Percentiles rank a stretch among this genome's conserved stretches.
Evolutionary conservation across 2,888 invertebrate genomes (phyloP).

Genomic region (Uropetala carovei): DNA sequence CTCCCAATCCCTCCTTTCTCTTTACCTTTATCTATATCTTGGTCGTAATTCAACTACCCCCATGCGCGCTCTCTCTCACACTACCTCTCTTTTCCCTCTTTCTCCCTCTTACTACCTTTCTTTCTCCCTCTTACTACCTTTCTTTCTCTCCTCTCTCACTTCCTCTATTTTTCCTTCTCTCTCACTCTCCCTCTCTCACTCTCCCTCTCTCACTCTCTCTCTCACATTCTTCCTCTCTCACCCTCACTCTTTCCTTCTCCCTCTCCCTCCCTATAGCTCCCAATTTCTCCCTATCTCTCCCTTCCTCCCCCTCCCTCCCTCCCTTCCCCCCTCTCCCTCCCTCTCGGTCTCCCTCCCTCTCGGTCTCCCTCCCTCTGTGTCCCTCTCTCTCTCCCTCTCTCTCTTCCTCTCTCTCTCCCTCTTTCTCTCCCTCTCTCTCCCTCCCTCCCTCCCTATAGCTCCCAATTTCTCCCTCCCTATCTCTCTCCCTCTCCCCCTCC

Average conservation of each 20-base stretch:
- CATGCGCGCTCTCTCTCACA: background rate
- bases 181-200: background rate
- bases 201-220: background rate
- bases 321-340: background rate
- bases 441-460: background rate
- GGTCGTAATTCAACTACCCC: background rate
- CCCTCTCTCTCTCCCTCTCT: background rate
- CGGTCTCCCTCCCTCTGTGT: background rate
- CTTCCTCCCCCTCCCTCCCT: constrained; percentile 2
- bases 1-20: background rate
- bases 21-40: background rate
- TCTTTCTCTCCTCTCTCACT: background rate
- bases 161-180: too few species aligned
- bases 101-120: background rate
- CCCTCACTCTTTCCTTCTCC: background rate
- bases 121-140: background rate
- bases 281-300: too few species aligned
- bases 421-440: background rate
- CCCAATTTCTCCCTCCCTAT: background rate
- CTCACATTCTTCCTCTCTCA: background rate
- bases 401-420: too few species aligned
- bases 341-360: background rate
- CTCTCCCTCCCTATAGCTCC: background rate
- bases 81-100: background rate
- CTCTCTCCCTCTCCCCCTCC: background rate